Conservation (phyloP, 2,797 vertebrate genomes). For the Hozukius guyotensis region DNA sequence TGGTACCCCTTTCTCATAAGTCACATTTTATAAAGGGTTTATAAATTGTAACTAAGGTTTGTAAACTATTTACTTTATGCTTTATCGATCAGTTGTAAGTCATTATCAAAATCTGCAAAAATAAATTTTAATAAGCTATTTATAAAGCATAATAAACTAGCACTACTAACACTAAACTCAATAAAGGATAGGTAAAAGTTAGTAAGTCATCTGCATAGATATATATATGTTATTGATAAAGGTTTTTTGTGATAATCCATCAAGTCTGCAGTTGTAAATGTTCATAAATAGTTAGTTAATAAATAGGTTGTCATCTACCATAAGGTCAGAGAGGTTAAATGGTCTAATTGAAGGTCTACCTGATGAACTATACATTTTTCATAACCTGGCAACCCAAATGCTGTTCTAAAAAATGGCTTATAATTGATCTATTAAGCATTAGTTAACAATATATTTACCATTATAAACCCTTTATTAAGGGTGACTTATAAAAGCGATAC, state of each 20-base stretch:
- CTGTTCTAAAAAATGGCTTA: neutral
- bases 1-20: neutral
- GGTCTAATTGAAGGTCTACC: neutral
- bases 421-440: neutral
- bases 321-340: neutral
- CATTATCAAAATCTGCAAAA: neutral
- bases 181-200: neutral
- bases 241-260: neutral
- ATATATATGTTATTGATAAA: neutral
- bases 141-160: neutral
- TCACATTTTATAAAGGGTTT: neutral
- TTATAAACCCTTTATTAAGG: neutral
- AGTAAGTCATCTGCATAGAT: neutral
- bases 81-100: neutral
- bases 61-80: neutral
- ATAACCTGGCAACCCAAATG: neutral
- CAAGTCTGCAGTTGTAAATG: neutral
- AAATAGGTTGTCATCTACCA: neutral
- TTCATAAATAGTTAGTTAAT: neutral
- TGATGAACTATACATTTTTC: neutral
- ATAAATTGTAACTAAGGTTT: neutral
- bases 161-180: neutral
- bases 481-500: neutral
- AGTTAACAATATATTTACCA: neutral
- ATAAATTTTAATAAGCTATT: neutral